phyloP scores from a whole-genome alignment of 35 echinoderm and acorn worm species.

The Hemicentrotus pulcherrimus region DNA sequence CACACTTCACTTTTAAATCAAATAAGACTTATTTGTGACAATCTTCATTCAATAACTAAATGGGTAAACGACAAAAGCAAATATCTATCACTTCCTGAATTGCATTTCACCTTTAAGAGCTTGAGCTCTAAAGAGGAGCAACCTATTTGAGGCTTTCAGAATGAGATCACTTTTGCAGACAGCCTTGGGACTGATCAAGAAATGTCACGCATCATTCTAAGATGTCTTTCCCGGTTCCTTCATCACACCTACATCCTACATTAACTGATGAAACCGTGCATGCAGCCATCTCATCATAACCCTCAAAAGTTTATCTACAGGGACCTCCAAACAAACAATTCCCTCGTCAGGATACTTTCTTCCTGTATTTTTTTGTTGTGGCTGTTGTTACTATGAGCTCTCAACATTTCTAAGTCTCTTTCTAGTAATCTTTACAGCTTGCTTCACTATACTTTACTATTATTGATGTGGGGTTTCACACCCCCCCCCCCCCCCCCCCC shows the following conservation, averaged over 20 bases:
- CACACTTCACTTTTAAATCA: background rate
- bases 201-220: slow-evolving; percentile 18
- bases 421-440: background rate
- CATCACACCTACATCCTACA: background rate
- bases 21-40: background rate
- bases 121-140: background rate
- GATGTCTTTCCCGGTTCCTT: slow-evolving; percentile 1
- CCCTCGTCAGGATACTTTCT: background rate
- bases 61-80: background rate
- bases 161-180: slow-evolving; percentile 11
- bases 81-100: background rate
- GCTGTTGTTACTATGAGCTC: background rate
- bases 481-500: background rate
- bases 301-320: background rate
- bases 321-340: background rate
- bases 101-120: background rate
- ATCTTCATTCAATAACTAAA: background rate
- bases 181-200: slow-evolving; percentile 8
- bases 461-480: background rate
- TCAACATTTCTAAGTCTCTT: background rate
- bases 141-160: background rate
- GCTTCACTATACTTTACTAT: background rate
- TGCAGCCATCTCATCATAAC: background rate
- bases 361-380: too few species aligned
- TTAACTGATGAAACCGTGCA: background rate